These are phyloP conservation scores for Colinus virginianus DNA, from an alignment of 2,113 vertebrate species.

Conservation along the genomic window DNA sequence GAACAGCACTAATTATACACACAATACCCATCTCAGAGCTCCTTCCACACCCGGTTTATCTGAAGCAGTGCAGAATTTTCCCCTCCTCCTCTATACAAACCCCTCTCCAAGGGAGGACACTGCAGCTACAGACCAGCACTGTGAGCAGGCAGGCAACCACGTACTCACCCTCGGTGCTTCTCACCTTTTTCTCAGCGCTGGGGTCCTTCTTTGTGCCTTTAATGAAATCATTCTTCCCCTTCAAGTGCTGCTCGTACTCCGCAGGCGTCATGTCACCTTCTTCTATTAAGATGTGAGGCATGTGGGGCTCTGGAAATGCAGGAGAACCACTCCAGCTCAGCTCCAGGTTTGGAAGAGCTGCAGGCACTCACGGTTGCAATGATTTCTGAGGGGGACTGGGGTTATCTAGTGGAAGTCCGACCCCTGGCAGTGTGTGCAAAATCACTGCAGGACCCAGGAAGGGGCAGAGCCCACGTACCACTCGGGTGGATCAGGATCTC, in stretches of 20 bases:
- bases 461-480: constrained; percentile 77
- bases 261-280: constrained; percentile 91
- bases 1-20: constrained; percentile 63
- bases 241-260: constrained; percentile 90
- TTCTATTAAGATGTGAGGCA: constrained; percentile 90
- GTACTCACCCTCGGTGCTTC: background rate
- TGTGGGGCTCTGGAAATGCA: constrained; percentile 86
- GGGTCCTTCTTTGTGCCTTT: constrained; percentile 90
- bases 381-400: too few species aligned
- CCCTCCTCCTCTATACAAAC: background rate
- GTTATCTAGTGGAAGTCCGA: background rate
- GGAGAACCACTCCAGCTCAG: background rate
- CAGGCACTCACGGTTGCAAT: background rate
- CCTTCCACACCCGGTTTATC: background rate
- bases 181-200: constrained; percentile 90
- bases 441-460: background rate
- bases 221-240: constrained; percentile 88
- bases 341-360: background rate
- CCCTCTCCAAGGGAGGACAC: background rate
- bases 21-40: constrained; percentile 32
- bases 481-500: constrained; percentile 94
- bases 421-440: background rate
- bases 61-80: background rate
- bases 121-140: background rate
- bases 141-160: background rate